These are phyloP conservation scores for Dicycla oo DNA, from an alignment of 2,888 invertebrate genomes.

Conservation along the genomic window DNA sequence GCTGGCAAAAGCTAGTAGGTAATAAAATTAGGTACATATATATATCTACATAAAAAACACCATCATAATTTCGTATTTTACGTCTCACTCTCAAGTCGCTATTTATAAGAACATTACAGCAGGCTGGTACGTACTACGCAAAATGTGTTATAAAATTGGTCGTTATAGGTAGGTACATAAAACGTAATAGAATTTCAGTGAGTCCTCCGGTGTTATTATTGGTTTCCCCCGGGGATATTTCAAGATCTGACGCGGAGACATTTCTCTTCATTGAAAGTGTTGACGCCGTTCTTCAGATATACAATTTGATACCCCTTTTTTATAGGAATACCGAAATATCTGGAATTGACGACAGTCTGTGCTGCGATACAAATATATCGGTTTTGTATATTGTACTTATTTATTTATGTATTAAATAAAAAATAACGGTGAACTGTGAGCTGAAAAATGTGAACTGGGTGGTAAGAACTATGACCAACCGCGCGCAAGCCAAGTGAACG, in stretches of 20 bases:
- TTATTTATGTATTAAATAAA: too few relatives aligned
- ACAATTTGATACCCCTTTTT: constrained; percentile 33
- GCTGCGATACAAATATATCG: neutral
- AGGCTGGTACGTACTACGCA: constrained; percentile 36
- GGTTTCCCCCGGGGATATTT: constrained; percentile 62
- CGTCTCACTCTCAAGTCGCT: constrained; percentile 47
- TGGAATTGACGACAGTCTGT: constrained; percentile 13
- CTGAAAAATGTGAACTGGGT: too few relatives aligned
- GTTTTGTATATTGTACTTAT: neutral
- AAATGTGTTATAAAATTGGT: constrained; percentile 62
- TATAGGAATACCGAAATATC: constrained; percentile 38
- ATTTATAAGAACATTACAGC: constrained; percentile 58
- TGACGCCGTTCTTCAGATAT: constrained; percentile 42
- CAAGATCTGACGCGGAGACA: constrained; percentile 54
- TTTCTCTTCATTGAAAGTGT: constrained; percentile 61
- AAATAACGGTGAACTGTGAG: too few relatives aligned
- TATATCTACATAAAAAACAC: constrained; percentile 48
- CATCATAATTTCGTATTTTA: constrained; percentile 64
- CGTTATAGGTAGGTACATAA: constrained; percentile 48
- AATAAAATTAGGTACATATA: constrained; percentile 16
- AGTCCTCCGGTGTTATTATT: constrained; percentile 63
- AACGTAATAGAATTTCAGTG: constrained; percentile 63
- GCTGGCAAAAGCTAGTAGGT: too few relatives aligned
- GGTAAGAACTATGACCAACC: too few relatives aligned
- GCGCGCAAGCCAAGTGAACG: too few relatives aligned